Conservation (phyloP, 2,797 vertebrate genomes). For the Clarias laeviceps region DNA sequence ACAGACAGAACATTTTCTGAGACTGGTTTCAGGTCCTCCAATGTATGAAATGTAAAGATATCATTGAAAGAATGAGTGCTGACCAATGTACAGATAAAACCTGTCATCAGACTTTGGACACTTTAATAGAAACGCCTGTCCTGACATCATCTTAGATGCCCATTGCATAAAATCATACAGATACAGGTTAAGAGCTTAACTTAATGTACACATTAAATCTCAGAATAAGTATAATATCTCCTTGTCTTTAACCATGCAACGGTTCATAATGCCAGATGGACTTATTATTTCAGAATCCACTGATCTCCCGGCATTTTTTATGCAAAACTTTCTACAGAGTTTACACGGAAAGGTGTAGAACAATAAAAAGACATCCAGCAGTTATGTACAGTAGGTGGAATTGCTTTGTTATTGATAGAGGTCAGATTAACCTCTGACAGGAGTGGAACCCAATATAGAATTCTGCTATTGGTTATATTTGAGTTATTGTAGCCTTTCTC, state of each 20-base stretch:
- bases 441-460: neutral
- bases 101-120: neutral
- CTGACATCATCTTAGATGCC: neutral
- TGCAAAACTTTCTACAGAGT: neutral
- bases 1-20: too few relatives aligned
- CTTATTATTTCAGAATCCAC: neutral
- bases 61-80: too few relatives aligned
- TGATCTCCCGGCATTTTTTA: neutral
- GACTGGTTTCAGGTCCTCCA: too few relatives aligned
- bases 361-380: neutral
- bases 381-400: neutral
- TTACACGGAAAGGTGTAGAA: neutral
- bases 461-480: neutral
- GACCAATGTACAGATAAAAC: neutral
- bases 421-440: neutral
- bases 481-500: neutral
- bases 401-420: neutral
- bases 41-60: too few relatives aligned
- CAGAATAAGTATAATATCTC: neutral
- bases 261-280: neutral
- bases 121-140: neutral
- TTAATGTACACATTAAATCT: neutral
- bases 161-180: neutral
- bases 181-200: neutral
- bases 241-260: neutral